A percentile compares a stretch with the other conserved stretches of the same genome.
Evolutionary conservation across 2,113 vertebrate genomes (phyloP).

Genomic region (Leptobrachium leishanense): DNA sequence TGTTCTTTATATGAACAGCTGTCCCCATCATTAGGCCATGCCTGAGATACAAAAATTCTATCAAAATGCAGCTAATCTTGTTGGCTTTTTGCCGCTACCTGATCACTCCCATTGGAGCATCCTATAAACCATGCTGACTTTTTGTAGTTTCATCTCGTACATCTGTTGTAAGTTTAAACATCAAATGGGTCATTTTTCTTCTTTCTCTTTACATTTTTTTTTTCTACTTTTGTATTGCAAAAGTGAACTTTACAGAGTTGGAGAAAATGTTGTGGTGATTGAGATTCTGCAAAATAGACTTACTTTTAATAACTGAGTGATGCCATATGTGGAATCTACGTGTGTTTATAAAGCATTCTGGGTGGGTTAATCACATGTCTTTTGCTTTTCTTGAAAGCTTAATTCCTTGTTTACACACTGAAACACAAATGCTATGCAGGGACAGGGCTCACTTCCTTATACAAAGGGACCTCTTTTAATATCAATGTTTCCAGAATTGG

Average conservation of each 20-base stretch:
- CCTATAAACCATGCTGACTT: slow-evolving; percentile 23
- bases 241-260: not conserved
- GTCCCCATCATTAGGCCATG: not conserved
- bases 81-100: not conserved
- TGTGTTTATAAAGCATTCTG: slow-evolving; percentile 62
- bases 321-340: slow-evolving; percentile 60
- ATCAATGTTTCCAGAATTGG: slow-evolving; percentile 8
- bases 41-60: slow-evolving; percentile 9
- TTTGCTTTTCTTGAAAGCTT: slow-evolving; percentile 50
- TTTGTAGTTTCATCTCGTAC: slow-evolving; percentile 32
- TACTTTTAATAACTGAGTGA: slow-evolving; percentile 61
- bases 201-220: not conserved
- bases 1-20: rapidly evolving
- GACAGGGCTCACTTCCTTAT: slow-evolving; percentile 19
- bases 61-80: not conserved
- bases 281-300: slow-evolving; percentile 48
- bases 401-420: slow-evolving; percentile 55
- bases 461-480: not conserved
- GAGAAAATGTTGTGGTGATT: slow-evolving; percentile 46
- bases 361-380: slow-evolving; percentile 57
- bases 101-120: slow-evolving; percentile 14
- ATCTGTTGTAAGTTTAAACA: slow-evolving; percentile 44
- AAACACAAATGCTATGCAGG: slow-evolving; percentile 28
- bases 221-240: slow-evolving; percentile 26
- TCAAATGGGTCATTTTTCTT: slow-evolving; percentile 9